Base-by-base conservation (phyloP, 2,797 vertebrate species). In the Urocyon cinereoargenteus region DNA sequence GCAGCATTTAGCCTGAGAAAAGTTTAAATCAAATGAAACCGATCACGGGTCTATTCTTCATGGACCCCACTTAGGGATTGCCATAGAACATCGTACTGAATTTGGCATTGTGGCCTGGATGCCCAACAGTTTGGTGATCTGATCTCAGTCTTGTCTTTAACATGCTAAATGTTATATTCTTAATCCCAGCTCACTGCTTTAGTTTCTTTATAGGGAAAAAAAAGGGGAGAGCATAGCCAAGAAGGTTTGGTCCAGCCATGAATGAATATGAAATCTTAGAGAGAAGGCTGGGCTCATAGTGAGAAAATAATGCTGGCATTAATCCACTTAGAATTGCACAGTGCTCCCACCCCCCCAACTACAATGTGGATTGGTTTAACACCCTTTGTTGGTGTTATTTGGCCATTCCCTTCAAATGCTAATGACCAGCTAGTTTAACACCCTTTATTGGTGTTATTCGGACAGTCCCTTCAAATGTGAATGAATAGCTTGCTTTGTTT, bases 401-500 rank as follows among this genome's bases (percentile, higher is more conserved):
- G 97, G 79, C 85, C 93, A 97, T 96, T 98, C 98, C 86, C 97
- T 98, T 98, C 97, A 98, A 97, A 98, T 98, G 98, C 98, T 98
- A 98, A 98, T 98, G 97, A 98, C 87, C 88, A 97, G 90, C 86
- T 98, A 97, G 96, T 97, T 97, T 97, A 97, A 97, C 97, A 97
- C 94, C 95, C 96, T 97, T 98, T 98, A 98, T 97, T 98, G 97
- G 96, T 97, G 97, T 97, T 97, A 97, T 97, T 97, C 45, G 92
- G 98, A 98, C 92, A 95, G 90, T 97, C 97, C 93, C 96, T 98
- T 98, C 96, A 97, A 95, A 94, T 86, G 95, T 64, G 93, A 92
- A 97, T 98, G 97, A 98, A 98, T 98, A 97, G 98, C 96, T 87
- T 79, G 93, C 97, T 98, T 98, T 98, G 98, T 98, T 96, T 97